phyloP scores from a whole-genome alignment of 2,797 vertebrate species.

The Sphaeramia orbicularis region DNA sequence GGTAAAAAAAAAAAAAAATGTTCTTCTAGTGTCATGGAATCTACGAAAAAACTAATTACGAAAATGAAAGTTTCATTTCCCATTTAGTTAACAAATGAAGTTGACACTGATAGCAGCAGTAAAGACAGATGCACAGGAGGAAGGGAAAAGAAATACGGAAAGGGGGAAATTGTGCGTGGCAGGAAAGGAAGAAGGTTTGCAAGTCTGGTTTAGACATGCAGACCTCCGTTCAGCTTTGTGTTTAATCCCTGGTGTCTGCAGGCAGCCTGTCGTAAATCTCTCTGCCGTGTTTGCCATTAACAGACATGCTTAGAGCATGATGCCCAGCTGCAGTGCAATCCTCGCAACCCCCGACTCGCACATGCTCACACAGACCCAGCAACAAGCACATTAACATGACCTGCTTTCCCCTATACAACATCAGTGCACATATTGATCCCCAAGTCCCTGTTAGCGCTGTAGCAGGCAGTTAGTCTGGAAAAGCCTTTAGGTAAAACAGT shows the following conservation, averaged over 20 bases:
- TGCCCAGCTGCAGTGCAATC: conserved; percentile 67
- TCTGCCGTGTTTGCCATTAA: conserved; percentile 48
- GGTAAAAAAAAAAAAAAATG: conserved; percentile 29
- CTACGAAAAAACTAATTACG: conserved; percentile 60
- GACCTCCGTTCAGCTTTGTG: conserved; percentile 65
- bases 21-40: conserved; percentile 51
- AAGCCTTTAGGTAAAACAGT: conserved; percentile 59
- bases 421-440: conserved; percentile 72
- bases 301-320: conserved; percentile 57
- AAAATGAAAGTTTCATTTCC: conserved; percentile 70
- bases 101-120: conserved; percentile 51
- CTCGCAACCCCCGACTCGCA: conserved; percentile 41
- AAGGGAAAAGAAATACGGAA: conserved; percentile 25
- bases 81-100: conserved; percentile 59
- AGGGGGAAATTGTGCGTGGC: conserved; percentile 17
- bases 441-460: conserved; percentile 55
- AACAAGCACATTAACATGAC: conserved; percentile 66
- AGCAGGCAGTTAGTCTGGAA: conserved; percentile 38
- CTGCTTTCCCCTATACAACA: conserved; percentile 62
- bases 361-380: conserved; percentile 42
- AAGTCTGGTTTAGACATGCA: conserved; percentile 68
- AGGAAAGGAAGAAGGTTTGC: conserved; percentile 27
- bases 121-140: conserved; percentile 57
- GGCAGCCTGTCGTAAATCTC: conserved; percentile 76
- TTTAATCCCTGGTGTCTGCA: conserved; percentile 77